These are phyloP conservation scores for Sebastes taczanowskii DNA, from an alignment of 2,797 vertebrate genomes.

Conservation along the genomic window DNA sequence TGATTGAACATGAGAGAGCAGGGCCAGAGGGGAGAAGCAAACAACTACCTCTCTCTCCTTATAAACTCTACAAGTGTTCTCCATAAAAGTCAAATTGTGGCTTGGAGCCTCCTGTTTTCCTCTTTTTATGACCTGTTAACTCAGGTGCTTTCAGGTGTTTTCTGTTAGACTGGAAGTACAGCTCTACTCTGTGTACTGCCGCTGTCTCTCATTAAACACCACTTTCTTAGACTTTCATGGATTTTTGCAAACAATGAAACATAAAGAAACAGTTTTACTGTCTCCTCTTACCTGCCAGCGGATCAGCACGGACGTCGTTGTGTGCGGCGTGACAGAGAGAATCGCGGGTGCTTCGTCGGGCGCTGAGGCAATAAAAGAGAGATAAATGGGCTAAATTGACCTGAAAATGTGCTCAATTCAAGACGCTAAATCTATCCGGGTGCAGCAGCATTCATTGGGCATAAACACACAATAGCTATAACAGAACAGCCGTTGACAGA, in stretches of 20 bases:
- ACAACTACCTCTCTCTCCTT: conserved; percentile 48
- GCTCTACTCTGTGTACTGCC: background rate
- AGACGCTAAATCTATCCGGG: conserved; percentile 24
- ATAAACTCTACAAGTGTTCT: conserved; percentile 66
- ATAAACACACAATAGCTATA: conserved; percentile 38
- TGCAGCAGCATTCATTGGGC: conserved; percentile 61
- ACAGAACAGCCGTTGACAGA: conserved; percentile 26
- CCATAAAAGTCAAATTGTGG: conserved; percentile 64
- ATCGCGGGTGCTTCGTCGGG: conserved; percentile 87
- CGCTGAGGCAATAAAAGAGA: conserved; percentile 66
- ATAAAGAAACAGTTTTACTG: background rate
- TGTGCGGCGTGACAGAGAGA: conserved; percentile 93
- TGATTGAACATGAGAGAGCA: conserved; percentile 53
- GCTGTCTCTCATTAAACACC: conserved; percentile 35
- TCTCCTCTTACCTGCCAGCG: conserved; percentile 90
- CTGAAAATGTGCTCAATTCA: conserved; percentile 54
- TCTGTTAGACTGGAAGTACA: conserved; percentile 39
- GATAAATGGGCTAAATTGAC: conserved; percentile 63
- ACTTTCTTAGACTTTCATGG: conserved; percentile 21
- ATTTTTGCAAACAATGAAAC: conserved; percentile 32
- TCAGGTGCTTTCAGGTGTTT: conserved; percentile 55
- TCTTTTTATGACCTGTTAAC: conserved; percentile 69
- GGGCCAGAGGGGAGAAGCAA: conserved; percentile 35
- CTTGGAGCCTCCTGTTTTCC: conserved; percentile 60
- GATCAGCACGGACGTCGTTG: conserved; percentile 95